Conservation (phyloP, 2,888 invertebrate genomes). For the Tillus elongatus region DNA sequence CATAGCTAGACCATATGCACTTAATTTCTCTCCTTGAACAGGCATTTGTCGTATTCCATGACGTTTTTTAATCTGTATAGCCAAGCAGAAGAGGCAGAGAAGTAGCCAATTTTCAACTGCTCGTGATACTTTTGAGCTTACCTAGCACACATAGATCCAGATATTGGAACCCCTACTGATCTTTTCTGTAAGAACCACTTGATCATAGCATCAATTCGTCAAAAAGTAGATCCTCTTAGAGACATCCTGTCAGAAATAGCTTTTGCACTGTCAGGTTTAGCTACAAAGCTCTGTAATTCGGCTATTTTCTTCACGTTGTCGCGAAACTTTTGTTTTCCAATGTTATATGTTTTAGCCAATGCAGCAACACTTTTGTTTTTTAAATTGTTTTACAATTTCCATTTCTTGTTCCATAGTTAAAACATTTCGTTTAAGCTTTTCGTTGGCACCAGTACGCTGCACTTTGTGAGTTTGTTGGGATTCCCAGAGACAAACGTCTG, state of each 20-base stretch:
- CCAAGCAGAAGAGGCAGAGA: too few species aligned
- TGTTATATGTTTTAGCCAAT: constrained; percentile 6
- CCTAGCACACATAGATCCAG: constrained; percentile 22
- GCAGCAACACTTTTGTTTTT: constrained; percentile 11
- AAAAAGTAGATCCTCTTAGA: constrained; percentile 15
- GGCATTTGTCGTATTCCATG: too few species aligned
- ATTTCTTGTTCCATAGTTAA: too few species aligned
- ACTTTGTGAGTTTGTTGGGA: constrained; percentile 7
- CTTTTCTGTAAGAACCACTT: constrained; percentile 13
- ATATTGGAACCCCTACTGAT: constrained; percentile 19
- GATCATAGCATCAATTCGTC: constrained; percentile 15
- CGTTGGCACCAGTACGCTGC: constrained; percentile 8
- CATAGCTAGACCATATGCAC: constrained; percentile 10
- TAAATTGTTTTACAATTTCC: neutral
- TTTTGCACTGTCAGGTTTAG: constrained; percentile 12
- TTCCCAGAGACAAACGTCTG: neutral
- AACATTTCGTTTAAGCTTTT: constrained; percentile 8
- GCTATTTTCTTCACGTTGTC: constrained; percentile 9
- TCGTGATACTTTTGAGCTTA: constrained; percentile 19
- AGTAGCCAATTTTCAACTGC: too few species aligned
- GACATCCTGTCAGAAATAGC: constrained; percentile 13
- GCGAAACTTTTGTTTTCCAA: constrained; percentile 9
- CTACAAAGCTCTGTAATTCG: constrained; percentile 10
- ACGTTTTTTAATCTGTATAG: too few species aligned
- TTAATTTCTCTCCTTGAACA: too few species aligned